Conservation (phyloP, 2,888 invertebrate genomes). For the Plebejus melissa region DNA sequence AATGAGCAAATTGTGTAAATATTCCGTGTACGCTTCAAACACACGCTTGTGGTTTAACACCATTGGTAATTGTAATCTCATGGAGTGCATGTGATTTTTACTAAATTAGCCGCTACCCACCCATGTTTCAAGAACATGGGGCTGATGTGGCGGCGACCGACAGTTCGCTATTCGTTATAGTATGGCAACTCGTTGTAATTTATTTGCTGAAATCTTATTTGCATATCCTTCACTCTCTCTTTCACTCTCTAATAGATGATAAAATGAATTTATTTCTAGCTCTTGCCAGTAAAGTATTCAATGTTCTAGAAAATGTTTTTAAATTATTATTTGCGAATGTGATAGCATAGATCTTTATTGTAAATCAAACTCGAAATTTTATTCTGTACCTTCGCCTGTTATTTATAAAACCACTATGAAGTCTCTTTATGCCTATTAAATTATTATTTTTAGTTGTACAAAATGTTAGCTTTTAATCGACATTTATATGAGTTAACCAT, state of each 20-base stretch:
- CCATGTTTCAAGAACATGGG: constrained; percentile 66
- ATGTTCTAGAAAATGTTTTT: constrained; percentile 50
- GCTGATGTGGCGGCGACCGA: constrained; percentile 54
- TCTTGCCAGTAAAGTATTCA: constrained; percentile 77
- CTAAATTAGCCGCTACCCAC: constrained; percentile 60
- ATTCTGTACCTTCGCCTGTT: constrained; percentile 37
- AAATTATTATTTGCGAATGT: constrained; percentile 64
- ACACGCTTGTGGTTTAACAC: constrained; percentile 51
- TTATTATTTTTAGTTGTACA: constrained; percentile 54
- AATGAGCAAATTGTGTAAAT: constrained; percentile 74
- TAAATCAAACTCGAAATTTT: constrained; percentile 49
- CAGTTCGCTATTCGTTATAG: constrained; percentile 70
- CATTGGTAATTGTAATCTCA: constrained; percentile 73
- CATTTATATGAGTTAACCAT: constrained; percentile 68
- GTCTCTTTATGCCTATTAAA: constrained; percentile 44
- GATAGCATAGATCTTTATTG: constrained; percentile 73
- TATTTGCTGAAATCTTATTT: constrained; percentile 50
- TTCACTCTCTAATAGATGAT: constrained; percentile 72
- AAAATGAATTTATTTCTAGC: constrained; percentile 62
- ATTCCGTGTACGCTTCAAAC: constrained; percentile 65
- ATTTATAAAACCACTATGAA: constrained; percentile 47
- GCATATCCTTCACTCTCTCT: constrained; percentile 60
- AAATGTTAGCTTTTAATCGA: constrained; percentile 63
- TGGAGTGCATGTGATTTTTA: constrained; percentile 62
- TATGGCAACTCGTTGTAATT: constrained; percentile 66